A percentile compares a stretch with the other conserved stretches of the same genome.
Conservation (phyloP, 1,140 invertebrate genomes). For the Megathymus violae region DNA sequence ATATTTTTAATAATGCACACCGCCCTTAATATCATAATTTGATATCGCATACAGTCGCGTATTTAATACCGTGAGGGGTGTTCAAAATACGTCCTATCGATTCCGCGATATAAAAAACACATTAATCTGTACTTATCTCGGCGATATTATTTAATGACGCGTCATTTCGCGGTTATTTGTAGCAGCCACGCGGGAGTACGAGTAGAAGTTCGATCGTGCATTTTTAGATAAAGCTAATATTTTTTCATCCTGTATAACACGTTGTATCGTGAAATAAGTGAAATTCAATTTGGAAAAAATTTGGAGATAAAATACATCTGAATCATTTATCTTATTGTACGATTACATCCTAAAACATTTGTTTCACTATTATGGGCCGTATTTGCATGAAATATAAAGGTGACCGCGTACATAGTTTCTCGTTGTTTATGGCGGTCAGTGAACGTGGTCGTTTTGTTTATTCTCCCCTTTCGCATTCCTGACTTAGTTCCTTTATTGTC, state of each 20-base stretch:
- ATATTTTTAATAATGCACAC: conserved; percentile 37
- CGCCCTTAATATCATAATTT: conserved; percentile 42
- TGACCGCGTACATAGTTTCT: conserved; percentile 76
- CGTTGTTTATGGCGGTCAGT: conserved; percentile 80
- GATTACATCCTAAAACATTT: conserved; percentile 62
- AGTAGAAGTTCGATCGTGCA: conserved; percentile 58
- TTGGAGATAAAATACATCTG: conserved; percentile 33
- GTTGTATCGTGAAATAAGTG: conserved; percentile 7
- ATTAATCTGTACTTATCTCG: conserved; percentile 81
- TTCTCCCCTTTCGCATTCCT: conserved; percentile 71
- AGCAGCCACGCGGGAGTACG: conserved; percentile 64
- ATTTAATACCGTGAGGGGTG: conserved; percentile 70
- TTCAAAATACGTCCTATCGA: conserved; percentile 60
- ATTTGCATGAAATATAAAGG: conserved; percentile 84
- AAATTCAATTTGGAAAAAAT: conserved; percentile 1
- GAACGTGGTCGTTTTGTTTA: conserved; percentile 57
- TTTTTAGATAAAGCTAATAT: conserved; percentile 56
- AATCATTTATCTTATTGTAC: conserved; percentile 57
- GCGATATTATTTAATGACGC: conserved; percentile 78
- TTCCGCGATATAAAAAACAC: conserved; percentile 70
- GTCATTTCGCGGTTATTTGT: conserved; percentile 77
- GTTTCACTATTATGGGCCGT: conserved; percentile 45
- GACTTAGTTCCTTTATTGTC: conserved; percentile 78
- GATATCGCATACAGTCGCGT: conserved; percentile 59
- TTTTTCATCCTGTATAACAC: conserved; percentile 18